These are phyloP conservation scores for Drosophila greeni DNA, from an alignment of 2,888 invertebrate species.

Conservation along the genomic window DNA sequence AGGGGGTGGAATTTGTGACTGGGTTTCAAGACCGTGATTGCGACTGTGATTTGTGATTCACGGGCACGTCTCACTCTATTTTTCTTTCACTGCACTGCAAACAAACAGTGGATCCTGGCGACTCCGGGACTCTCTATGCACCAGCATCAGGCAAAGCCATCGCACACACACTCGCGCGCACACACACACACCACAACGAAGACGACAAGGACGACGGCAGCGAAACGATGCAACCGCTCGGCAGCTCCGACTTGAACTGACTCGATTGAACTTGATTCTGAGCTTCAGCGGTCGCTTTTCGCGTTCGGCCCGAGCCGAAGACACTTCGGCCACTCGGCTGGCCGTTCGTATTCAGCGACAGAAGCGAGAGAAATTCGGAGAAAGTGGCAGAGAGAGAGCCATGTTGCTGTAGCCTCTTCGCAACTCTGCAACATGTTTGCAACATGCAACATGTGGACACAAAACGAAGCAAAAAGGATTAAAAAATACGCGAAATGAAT, in stretches of 20 bases:
- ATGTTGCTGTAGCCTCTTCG: constrained; percentile 62
- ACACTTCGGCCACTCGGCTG: constrained; percentile 17
- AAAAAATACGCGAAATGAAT: constrained; percentile 1
- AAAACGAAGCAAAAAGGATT: constrained; percentile 25
- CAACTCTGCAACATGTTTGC: constrained; percentile 48
- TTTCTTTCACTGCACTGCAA: constrained; percentile 27
- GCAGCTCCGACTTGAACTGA: constrained; percentile 77
- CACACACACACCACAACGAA: constrained; percentile 20
- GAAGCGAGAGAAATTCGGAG: constrained; percentile 13
- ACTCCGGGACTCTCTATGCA: not conserved
- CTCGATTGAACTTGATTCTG: constrained; percentile 19
- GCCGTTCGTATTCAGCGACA: constrained; percentile 4
- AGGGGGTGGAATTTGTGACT: constrained; percentile 13
- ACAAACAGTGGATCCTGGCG: constrained; percentile 21
- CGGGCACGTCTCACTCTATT: constrained; percentile 2
- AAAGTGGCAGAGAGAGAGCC: not conserved
- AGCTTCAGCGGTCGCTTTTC: constrained; percentile 21
- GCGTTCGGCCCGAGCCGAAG: constrained; percentile 1
- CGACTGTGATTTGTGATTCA: not conserved
- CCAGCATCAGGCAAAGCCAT: constrained; percentile 8
- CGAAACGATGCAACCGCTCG: constrained; percentile 75
- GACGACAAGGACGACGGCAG: constrained; percentile 14
- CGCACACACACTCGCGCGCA: constrained; percentile 19
- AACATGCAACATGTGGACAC: constrained; percentile 15
- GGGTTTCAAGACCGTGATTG: not conserved